phyloP scores from a whole-genome alignment of 2,113 vertebrate genomes.

The Burhinus bistriatus region DNA sequence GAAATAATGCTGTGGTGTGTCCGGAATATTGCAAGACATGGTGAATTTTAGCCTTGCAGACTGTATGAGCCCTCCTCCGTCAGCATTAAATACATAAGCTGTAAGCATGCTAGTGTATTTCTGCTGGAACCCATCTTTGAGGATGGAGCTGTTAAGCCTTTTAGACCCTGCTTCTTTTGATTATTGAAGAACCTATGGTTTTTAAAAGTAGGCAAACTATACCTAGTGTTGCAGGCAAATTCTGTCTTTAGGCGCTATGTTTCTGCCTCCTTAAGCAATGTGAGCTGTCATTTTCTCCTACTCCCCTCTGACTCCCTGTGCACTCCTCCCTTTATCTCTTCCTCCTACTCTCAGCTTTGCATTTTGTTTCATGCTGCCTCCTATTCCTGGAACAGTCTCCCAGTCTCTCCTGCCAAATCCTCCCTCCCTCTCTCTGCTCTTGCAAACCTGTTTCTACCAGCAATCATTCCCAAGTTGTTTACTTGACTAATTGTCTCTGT shows the following conservation, averaged over 20 bases:
- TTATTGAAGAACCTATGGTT: neutral
- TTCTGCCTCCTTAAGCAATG: conserved; percentile 8
- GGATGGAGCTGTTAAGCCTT: neutral
- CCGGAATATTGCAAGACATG: neutral
- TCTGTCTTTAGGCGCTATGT: neutral
- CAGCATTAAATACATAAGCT: neutral
- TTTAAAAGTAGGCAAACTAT: neutral
- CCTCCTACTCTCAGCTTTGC: conserved; percentile 25
- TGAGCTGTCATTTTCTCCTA: conserved; percentile 36
- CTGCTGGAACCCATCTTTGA: neutral
- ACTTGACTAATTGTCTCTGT: neutral
- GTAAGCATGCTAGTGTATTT: neutral
- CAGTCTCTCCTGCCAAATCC: conserved; percentile 18
- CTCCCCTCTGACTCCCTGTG: neutral
- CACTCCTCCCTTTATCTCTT: conserved; percentile 32
- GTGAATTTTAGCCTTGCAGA: neutral
- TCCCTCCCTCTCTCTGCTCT: neutral
- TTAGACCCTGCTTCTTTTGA: neutral
- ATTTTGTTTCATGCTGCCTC: conserved; percentile 22
- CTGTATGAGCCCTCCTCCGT: neutral
- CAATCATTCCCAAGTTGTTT: conserved; percentile 9
- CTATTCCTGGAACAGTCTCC: conserved; percentile 48
- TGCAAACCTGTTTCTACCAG: neutral
- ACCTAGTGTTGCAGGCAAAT: neutral
- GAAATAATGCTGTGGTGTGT: neutral